Conservation (phyloP, 1,140 invertebrate genomes). For the Drosophila novamexicana region DNA sequence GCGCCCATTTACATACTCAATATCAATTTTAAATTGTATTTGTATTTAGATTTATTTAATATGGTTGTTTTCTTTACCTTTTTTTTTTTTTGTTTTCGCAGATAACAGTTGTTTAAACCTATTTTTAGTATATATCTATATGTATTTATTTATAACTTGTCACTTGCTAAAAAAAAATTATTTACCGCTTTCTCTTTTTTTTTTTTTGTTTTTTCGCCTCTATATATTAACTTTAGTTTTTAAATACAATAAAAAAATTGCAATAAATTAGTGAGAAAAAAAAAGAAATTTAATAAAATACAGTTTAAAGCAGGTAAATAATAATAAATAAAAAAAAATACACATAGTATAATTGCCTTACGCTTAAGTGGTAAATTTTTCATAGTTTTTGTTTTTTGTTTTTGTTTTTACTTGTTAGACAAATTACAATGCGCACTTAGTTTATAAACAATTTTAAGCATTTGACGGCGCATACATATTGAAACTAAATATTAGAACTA, state of each 20-base stretch:
- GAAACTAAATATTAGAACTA: slow-evolving; percentile 37
- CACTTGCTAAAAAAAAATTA: slow-evolving; percentile 33
- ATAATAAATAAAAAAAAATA: slow-evolving; percentile 51
- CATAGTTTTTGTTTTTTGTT: slow-evolving; percentile 15
- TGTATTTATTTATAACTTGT: slow-evolving; percentile 17
- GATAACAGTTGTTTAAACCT: slow-evolving; percentile 58
- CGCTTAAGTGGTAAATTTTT: slow-evolving; percentile 51
- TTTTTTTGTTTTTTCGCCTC: slow-evolving; percentile 38
- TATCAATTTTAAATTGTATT: slow-evolving; percentile 38
- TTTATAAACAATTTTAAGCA: slow-evolving; percentile 35
- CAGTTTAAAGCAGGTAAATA: slow-evolving; percentile 34
- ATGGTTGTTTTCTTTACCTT: slow-evolving; percentile 24
- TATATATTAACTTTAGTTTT: slow-evolving; percentile 35
- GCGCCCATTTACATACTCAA: slow-evolving; percentile 35
- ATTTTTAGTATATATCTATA: slow-evolving; percentile 37
- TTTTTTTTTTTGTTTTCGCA: slow-evolving; percentile 19
- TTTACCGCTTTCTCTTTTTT: slow-evolving; percentile 29
- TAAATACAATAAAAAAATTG: slow-evolving; percentile 52
- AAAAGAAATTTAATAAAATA: slow-evolving; percentile 41
- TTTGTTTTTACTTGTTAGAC: slow-evolving; percentile 47
- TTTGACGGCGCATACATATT: slow-evolving; percentile 18
- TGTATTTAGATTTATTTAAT: slow-evolving; percentile 44
- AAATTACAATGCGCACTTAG: slow-evolving; percentile 51
- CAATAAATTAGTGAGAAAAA: slow-evolving; percentile 69
- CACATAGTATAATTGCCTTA: slow-evolving; percentile 66